Evolutionary conservation across 92 coral and sea anemone genomes (phyloP).

Genomic region (Ricordea florida): DNA sequence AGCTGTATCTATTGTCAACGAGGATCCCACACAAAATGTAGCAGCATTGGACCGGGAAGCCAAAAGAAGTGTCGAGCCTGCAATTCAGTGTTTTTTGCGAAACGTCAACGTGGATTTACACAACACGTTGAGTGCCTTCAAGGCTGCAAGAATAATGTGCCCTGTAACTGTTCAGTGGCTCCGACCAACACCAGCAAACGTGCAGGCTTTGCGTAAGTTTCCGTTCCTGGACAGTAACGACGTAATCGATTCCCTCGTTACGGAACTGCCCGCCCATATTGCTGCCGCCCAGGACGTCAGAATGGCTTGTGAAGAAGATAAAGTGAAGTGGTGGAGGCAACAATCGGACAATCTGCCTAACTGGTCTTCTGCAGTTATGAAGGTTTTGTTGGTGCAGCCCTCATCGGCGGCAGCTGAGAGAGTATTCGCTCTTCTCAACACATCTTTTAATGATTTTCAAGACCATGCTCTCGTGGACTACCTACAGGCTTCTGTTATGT

Average conservation of each 20-base stretch:
- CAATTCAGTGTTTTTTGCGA: slow-evolving; percentile 51
- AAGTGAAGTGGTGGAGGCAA: slow-evolving; percentile 60
- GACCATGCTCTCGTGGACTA: slow-evolving; percentile 46
- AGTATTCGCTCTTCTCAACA: slow-evolving; percentile 44
- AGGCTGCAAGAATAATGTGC: slow-evolving; percentile 57
- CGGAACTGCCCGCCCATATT: slow-evolving; percentile 35
- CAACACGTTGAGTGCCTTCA: slow-evolving; percentile 42
- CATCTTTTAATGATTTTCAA: slow-evolving; percentile 45
- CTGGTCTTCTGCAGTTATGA: slow-evolving; percentile 52
- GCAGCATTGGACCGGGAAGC: slow-evolving; percentile 46
- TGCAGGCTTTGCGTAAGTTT: background rate
- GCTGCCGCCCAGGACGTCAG: slow-evolving; percentile 40
- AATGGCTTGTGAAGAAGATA: slow-evolving; percentile 32
- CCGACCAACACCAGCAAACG: no score
- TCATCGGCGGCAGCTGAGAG: slow-evolving; percentile 50
- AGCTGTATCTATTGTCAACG: slow-evolving; percentile 38
- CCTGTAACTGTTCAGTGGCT: no score
- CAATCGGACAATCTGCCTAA: slow-evolving; percentile 20
- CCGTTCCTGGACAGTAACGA: no score
- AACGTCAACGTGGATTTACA: slow-evolving; percentile 36
- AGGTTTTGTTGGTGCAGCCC: slow-evolving; percentile 36
- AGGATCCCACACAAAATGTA: slow-evolving; percentile 32
- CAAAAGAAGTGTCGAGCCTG: slow-evolving; percentile 52
- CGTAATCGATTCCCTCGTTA: background rate
- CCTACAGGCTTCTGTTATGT: slow-evolving; percentile 51